Conservation (phyloP, 1,140 invertebrate species). For the Xylocopa sonorina region DNA sequence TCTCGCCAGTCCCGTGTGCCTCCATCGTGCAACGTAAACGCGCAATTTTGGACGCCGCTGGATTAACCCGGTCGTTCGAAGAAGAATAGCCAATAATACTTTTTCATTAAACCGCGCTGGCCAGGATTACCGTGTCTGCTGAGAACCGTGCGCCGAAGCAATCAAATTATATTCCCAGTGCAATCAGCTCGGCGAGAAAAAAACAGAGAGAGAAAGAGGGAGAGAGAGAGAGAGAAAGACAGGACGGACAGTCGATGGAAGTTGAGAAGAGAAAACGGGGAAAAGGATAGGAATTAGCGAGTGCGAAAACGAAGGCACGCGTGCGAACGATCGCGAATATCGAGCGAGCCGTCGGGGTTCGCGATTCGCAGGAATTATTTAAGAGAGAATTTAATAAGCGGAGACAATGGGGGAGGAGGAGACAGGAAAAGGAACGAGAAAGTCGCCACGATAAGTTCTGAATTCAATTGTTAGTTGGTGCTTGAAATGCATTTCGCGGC, state of each 20-base stretch:
- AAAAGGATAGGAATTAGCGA: neutral
- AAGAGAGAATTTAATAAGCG: slow-evolving; percentile 21
- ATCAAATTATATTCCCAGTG: slow-evolving; percentile 80
- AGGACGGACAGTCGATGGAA: neutral
- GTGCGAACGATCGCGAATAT: neutral
- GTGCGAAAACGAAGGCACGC: slow-evolving; percentile 11
- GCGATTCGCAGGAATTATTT: neutral
- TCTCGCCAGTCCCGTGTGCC: neutral
- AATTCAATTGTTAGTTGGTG: neutral
- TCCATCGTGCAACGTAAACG: slow-evolving; percentile 51
- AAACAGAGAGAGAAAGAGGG: neutral
- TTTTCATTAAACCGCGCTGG: slow-evolving; percentile 74
- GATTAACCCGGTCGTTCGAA: slow-evolving; percentile 51
- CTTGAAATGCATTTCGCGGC: neutral
- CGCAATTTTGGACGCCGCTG: slow-evolving; percentile 56
- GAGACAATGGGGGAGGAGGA: neutral
- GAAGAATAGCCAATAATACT: slow-evolving; percentile 76
- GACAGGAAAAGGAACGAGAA: no score
- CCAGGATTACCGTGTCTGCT: slow-evolving; percentile 72
- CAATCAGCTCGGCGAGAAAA: slow-evolving; percentile 75
- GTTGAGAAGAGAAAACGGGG: neutral
- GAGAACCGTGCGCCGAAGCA: slow-evolving; percentile 69
- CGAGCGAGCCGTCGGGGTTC: neutral
- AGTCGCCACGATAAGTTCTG: neutral
- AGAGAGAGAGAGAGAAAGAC: slow-evolving; percentile 51